These are phyloP conservation scores for Chelonus insularis DNA, from an alignment of 1,140 invertebrate genomes.

Conservation along the genomic window DNA sequence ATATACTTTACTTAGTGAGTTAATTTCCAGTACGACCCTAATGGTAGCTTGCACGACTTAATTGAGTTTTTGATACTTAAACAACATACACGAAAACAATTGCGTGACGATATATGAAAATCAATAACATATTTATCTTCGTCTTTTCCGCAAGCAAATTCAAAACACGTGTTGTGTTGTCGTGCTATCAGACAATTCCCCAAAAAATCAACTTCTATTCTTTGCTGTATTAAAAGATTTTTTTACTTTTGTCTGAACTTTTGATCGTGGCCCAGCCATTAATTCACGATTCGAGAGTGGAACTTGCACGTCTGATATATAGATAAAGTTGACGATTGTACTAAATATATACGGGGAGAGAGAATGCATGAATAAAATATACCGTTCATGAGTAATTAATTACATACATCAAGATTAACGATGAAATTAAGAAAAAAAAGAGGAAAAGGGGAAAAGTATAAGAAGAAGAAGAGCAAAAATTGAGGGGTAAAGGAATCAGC, in stretches of 20 bases:
- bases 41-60: too few species aligned
- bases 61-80: too few species aligned
- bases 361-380: constrained; percentile 32
- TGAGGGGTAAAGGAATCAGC: constrained; percentile 4
- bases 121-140: too few species aligned
- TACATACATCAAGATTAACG: constrained; percentile 28
- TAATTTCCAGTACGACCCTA: too few species aligned
- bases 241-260: neutral
- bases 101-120: too few species aligned
- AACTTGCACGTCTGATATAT: constrained; percentile 18
- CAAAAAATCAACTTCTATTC: constrained; percentile 15
- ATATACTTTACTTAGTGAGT: too few species aligned
- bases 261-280: neutral
- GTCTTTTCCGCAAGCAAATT: too few species aligned
- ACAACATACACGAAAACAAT: too few species aligned
- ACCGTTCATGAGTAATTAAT: constrained; percentile 21
- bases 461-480: constrained; percentile 17
- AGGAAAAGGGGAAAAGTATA: constrained; percentile 4
- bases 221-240: constrained; percentile 15
- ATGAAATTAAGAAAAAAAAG: constrained; percentile 22
- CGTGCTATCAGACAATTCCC: constrained; percentile 29
- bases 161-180: constrained; percentile 2
- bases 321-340: neutral
- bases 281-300: constrained; percentile 13
- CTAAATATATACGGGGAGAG: constrained; percentile 34